Conservation (phyloP, 2,888 invertebrate species). For the Sminthurides aquaticus region DNA sequence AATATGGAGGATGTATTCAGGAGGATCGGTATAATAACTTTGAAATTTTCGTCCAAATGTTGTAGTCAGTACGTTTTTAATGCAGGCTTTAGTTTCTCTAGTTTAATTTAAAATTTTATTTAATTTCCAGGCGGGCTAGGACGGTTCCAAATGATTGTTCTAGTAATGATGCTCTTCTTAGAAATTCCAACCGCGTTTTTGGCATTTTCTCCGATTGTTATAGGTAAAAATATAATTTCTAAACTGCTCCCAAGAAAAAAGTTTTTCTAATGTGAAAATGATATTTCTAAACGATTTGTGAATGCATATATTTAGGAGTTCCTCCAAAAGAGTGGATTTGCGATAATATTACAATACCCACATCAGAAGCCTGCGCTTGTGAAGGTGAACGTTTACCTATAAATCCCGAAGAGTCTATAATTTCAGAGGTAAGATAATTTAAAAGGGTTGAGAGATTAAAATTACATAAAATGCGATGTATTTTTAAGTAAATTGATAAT, state of each 20-base stretch:
- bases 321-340: slow-evolving; percentile 12
- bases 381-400: not conserved
- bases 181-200: slow-evolving; percentile 36
- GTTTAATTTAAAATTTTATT: not conserved
- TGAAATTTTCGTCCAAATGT: not conserved
- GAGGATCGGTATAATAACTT: not conserved
- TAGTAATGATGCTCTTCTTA: slow-evolving; percentile 25
- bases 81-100: not conserved
- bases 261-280: not conserved
- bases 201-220: slow-evolving; percentile 34
- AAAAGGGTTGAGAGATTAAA: no score
- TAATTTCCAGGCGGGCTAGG: slow-evolving; percentile 17
- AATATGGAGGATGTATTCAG: not conserved
- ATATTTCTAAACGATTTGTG: not conserved
- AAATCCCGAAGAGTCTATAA: slow-evolving; percentile 9
- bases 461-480: no score
- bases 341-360: not conserved
- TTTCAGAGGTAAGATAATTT: slow-evolving; percentile 22
- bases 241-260: no score
- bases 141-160: slow-evolving; percentile 26
- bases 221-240: slow-evolving; percentile 16
- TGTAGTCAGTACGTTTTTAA: not conserved
- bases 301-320: not conserved
- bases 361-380: slow-evolving; percentile 1
- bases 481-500: no score